Evolutionary conservation across 2,888 invertebrate genomes (phyloP).

Genomic region (Perithous albicinctus): DNA sequence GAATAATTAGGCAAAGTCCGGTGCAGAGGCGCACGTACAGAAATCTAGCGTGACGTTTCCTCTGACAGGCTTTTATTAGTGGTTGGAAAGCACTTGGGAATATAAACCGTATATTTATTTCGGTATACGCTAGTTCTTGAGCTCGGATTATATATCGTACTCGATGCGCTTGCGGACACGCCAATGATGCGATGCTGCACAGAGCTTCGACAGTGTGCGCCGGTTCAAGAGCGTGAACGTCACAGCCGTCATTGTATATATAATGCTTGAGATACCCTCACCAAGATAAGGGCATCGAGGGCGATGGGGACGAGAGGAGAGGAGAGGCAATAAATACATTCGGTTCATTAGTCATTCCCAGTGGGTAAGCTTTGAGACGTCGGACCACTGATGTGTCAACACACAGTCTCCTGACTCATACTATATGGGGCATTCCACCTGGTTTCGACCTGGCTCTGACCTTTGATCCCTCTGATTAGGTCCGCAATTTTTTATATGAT

Average conservation of each 20-base stretch:
- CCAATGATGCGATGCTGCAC: neutral
- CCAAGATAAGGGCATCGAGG: conserved; percentile 18
- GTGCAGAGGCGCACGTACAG: neutral
- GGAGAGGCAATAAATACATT: conserved; percentile 3
- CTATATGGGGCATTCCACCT: neutral
- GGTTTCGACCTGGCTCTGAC: too few relatives aligned
- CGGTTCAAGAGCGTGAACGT: neutral
- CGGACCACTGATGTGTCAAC: conserved; percentile 6
- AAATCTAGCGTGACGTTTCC: neutral
- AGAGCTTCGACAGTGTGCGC: neutral
- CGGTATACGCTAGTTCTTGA: neutral
- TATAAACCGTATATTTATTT: neutral
- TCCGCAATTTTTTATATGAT: too few relatives aligned
- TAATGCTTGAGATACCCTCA: conserved; percentile 19
- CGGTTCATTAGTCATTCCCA: conserved; percentile 26
- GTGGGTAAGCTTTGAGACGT: conserved; percentile 16
- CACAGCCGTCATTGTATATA: neutral
- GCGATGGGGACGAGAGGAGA: neutral
- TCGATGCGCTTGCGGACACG: neutral
- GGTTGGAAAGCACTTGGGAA: neutral
- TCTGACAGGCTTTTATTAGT: neutral
- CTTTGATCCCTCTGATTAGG: too few relatives aligned
- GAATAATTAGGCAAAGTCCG: neutral
- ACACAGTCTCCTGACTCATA: conserved; percentile 14
- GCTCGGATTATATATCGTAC: neutral